Evolutionary conservation across 2,797 vertebrate genomes (phyloP).

Genomic region (Gobionotothen gibberifrons): DNA sequence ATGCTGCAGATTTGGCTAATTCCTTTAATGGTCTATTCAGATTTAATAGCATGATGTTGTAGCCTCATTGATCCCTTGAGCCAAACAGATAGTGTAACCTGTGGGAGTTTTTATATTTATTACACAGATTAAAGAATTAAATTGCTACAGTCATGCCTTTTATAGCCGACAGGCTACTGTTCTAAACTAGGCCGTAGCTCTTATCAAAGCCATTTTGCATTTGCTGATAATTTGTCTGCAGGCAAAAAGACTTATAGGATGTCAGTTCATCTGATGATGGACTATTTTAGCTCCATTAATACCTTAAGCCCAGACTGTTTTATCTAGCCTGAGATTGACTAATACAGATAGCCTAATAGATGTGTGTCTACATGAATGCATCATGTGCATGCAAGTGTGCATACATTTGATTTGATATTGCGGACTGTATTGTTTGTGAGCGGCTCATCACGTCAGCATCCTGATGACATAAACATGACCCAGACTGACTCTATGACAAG

Average conservation of each 20-base stretch:
- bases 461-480: slow-evolving; percentile 47
- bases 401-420: slow-evolving; percentile 47
- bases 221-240: slow-evolving; percentile 34
- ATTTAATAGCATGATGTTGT: slow-evolving; percentile 66
- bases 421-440: slow-evolving; percentile 42
- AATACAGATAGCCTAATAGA: slow-evolving; percentile 38
- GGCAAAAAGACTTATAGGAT: slow-evolving; percentile 38
- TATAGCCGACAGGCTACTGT: slow-evolving; percentile 42
- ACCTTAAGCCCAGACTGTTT: slow-evolving; percentile 61
- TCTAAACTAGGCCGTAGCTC: slow-evolving; percentile 49
- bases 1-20: slow-evolving; percentile 54
- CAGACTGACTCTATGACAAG: slow-evolving; percentile 40
- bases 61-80: slow-evolving; percentile 61
- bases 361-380: slow-evolving; percentile 12
- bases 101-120: slow-evolving; percentile 71
- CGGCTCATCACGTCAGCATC: slow-evolving; percentile 53
- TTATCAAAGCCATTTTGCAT: slow-evolving; percentile 55
- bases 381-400: slow-evolving; percentile 29
- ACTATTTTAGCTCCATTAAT: slow-evolving; percentile 70
- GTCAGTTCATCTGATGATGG: slow-evolving; percentile 67
- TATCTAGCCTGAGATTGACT: slow-evolving; percentile 59
- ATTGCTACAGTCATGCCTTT: slow-evolving; percentile 50
- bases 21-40: slow-evolving; percentile 46
- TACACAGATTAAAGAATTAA: slow-evolving; percentile 72
- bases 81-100: slow-evolving; percentile 56